Base-by-base conservation (phyloP, 2,797 vertebrate species). In the Sebastes reedi region DNA sequence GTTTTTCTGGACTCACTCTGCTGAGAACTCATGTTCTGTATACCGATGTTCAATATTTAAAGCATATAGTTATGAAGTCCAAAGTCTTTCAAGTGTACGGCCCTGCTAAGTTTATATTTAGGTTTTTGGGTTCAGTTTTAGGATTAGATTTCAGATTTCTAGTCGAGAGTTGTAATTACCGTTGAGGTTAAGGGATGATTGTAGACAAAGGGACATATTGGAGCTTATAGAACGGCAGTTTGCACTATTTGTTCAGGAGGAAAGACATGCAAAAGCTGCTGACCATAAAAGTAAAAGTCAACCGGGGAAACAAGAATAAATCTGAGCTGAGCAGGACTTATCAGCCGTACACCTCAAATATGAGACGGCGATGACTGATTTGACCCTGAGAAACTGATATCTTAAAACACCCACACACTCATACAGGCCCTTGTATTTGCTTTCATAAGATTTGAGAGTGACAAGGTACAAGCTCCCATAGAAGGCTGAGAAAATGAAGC, bases 381-480 rank as follows among this genome's bases (percentile, higher is more conserved):
- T 56, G 72, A 82, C 54, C 56, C 50, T 62, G 61, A 72, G 79
- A 72, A 65, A 25, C 14, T 14, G 4, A 25, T 25, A 18, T 25
- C 14, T 25, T 7, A 22, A 61, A 39, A 24, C 72, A 58, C 75
- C 20, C 68, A 79, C 70, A 72, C 68, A 65, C 34, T 50, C 70
- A 59, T 1, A 58, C 2, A 52, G 4, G 42, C 8, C 3, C 32
- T n/a, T 50, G 69, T 67, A 46, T 90, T 88, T 84, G 77, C 74
- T 89, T 81, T 78, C 46, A 64, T 71, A 82, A 87, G 82, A 87
- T 87, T 22, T 76, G 67, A 80, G 60, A 87, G 27, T 82, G 88
- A 91, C 86, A 60, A 59, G 77, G 42, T 82, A 90, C 88, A 87
- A 86, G 89, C 80, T 80, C 72, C 80, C 22, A 42, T 4, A 7